Conservation (phyloP, 1,140 invertebrate genomes). For the Neotoxoptera formosana region DNA sequence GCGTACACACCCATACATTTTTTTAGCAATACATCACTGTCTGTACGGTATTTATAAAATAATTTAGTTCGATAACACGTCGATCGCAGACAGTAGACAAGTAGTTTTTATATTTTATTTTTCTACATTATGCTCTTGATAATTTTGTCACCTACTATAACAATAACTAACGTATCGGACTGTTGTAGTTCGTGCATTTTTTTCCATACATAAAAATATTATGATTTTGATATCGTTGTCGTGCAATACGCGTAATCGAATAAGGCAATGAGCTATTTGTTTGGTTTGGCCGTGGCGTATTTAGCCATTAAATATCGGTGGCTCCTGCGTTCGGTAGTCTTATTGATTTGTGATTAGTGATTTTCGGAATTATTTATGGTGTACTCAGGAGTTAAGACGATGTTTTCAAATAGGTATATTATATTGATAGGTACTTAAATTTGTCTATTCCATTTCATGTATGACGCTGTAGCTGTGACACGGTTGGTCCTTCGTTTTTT, state of each 20-base stretch:
- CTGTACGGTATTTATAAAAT: background rate
- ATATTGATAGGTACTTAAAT: background rate
- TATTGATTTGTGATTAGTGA: background rate
- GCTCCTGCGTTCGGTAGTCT: background rate
- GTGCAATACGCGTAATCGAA: background rate
- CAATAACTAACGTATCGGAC: background rate
- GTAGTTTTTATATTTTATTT: background rate
- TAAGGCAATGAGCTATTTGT: background rate
- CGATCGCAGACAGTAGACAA: background rate
- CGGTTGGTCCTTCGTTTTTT: no score
- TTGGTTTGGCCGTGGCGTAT: rapidly evolving
- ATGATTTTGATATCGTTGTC: background rate
- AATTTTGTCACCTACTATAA: no score
- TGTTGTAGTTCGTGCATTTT: background rate
- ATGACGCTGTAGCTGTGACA: no score
- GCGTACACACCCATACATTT: background rate
- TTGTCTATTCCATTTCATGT: no score
- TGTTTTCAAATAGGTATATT: background rate
- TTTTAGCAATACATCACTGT: background rate
- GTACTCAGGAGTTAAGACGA: background rate
- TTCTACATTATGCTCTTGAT: background rate
- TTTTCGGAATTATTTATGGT: background rate
- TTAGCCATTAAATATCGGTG: background rate
- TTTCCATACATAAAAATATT: background rate
- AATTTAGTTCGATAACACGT: background rate